Evolutionary conservation across 2,113 vertebrate species (phyloP).

Genomic region (Entelurus aequoreus): DNA sequence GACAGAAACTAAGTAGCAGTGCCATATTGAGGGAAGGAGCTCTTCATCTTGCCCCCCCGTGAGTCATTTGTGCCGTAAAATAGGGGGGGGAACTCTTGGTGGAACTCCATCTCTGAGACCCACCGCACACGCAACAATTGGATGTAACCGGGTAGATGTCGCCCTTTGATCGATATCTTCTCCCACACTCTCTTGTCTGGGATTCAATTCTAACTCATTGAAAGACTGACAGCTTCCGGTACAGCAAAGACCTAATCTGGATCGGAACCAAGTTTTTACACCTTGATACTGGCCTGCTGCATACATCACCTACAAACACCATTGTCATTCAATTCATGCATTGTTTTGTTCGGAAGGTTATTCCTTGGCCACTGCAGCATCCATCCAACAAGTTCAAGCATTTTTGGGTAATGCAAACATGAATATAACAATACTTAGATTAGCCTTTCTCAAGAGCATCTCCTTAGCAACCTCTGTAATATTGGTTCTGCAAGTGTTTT

Average conservation of each 20-base stretch:
- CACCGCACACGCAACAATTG: constrained; percentile 6
- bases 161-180: constrained; percentile 26
- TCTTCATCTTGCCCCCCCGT: constrained; percentile 51
- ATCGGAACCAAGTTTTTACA: background rate
- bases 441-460: too few relatives aligned
- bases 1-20: constrained; percentile 60
- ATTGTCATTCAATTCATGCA: too few relatives aligned
- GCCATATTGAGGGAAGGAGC: constrained; percentile 47
- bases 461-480: too few relatives aligned
- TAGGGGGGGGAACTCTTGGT: constrained; percentile 13
- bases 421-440: too few relatives aligned
- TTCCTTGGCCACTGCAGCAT: too few relatives aligned
- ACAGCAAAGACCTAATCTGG: background rate
- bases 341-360: too few relatives aligned
- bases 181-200: constrained; percentile 2
- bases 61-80: constrained; percentile 32
- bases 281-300: too few relatives aligned
- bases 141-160: constrained; percentile 6
- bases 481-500: too few relatives aligned
- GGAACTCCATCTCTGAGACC: constrained; percentile 7
- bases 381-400: too few relatives aligned
- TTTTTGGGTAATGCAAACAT: too few relatives aligned
- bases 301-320: too few relatives aligned
- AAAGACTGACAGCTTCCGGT: constrained; percentile 11
- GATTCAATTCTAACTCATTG: constrained; percentile 30